Evolutionary conservation across 2,797 vertebrate genomes (phyloP).

Genomic region (Lateolabrax maculatus): DNA sequence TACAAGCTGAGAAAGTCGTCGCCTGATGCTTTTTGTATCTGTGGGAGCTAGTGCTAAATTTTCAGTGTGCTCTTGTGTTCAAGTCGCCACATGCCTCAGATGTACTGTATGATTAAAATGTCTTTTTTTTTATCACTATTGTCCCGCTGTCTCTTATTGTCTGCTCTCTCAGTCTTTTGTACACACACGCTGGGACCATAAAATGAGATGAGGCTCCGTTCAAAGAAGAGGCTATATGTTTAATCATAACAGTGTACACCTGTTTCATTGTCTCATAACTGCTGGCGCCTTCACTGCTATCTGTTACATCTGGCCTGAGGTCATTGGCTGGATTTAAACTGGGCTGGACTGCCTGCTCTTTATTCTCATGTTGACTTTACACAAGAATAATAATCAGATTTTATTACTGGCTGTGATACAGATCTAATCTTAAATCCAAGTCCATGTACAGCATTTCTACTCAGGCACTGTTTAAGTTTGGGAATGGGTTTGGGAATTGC

Average conservation of each 20-base stretch:
- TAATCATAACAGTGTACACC: slow-evolving; percentile 41
- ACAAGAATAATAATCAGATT: slow-evolving; percentile 13
- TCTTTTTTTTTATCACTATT: slow-evolving; percentile 58
- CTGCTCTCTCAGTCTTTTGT: neutral
- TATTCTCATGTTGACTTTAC: slow-evolving; percentile 6
- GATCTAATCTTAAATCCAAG: slow-evolving; percentile 3
- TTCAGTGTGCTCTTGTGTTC: slow-evolving; percentile 43
- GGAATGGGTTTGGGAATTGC: neutral
- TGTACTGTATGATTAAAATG: slow-evolving; percentile 76
- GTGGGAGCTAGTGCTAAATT: slow-evolving; percentile 31
- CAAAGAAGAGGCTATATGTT: slow-evolving; percentile 12
- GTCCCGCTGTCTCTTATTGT: slow-evolving; percentile 16
- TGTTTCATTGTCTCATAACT: slow-evolving; percentile 63
- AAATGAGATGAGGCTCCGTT: slow-evolving; percentile 17
- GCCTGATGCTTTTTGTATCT: slow-evolving; percentile 42
- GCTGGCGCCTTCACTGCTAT: slow-evolving; percentile 34
- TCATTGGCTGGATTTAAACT: slow-evolving; percentile 16
- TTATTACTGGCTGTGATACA: slow-evolving; percentile 24
- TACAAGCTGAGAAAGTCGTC: slow-evolving; percentile 34
- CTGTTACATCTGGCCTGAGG: slow-evolving; percentile 34
- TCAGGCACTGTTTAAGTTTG: neutral
- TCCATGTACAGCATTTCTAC: neutral
- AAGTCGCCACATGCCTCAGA: slow-evolving; percentile 60
- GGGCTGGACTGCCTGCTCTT: slow-evolving; percentile 9
- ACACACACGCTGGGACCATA: slow-evolving; percentile 1